These are phyloP conservation scores for Coregonus suidteri DNA, from an alignment of 2,797 vertebrate genomes.

Conservation along the genomic window DNA sequence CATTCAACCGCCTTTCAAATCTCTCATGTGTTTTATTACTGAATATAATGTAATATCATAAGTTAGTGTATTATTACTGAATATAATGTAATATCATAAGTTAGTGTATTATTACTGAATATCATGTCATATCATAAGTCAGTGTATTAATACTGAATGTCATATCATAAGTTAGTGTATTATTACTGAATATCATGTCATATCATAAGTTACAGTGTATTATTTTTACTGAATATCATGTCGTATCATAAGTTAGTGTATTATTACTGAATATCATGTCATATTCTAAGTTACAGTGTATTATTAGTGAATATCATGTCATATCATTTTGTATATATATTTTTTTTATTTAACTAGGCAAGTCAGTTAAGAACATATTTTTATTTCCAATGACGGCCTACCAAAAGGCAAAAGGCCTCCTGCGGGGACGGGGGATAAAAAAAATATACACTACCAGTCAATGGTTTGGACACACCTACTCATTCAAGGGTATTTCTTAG, in stretches of 20 bases:
- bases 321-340: no score
- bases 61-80: background rate
- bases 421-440: no score
- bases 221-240: no score
- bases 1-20: background rate
- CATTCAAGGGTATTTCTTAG: no score
- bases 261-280: constrained; percentile 1
- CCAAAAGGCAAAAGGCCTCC: no score
- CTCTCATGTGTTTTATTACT: constrained; percentile 5
- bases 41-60: background rate
- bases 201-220: constrained; percentile 3
- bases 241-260: background rate
- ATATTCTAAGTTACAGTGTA: no score
- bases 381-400: no score
- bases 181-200: background rate
- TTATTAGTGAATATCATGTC: background rate
- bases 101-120: background rate
- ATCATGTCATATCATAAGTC: background rate
- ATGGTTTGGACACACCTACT: no score
- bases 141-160: constrained; percentile 5
- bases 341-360: no score
- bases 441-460: no score
- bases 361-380: no score
- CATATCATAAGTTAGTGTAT: constrained; percentile 2
- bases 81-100: background rate